Conservation (phyloP, 2,888 invertebrate genomes). For the Cremastobaeus sp. region DNA sequence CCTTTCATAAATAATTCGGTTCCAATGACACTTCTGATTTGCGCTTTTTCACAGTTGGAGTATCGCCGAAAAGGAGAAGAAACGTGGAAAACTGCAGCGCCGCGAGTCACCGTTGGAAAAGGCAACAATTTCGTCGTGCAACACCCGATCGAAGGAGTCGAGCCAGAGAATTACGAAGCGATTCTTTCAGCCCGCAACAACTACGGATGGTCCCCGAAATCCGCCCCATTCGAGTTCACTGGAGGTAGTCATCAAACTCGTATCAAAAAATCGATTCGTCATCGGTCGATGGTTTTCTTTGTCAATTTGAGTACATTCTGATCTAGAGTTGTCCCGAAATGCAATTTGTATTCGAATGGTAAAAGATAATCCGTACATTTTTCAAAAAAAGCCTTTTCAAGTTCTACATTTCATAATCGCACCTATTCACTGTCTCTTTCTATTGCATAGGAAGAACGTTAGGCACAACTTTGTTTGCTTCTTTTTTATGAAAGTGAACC, state of each 20-base stretch:
- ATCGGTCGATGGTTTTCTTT: constrained; percentile 7
- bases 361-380: too few species aligned
- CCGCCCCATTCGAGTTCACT: constrained; percentile 64
- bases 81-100: constrained; percentile 64
- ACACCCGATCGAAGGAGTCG: constrained; percentile 65
- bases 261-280: constrained; percentile 28
- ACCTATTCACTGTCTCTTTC: too few species aligned
- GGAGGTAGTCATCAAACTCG: constrained; percentile 64
- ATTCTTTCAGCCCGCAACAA: constrained; percentile 68
- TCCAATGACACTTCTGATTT: constrained; percentile 4
- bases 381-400: too few species aligned
- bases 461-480: too few species aligned
- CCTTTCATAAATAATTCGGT: constrained; percentile 9
- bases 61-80: constrained; percentile 67
- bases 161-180: constrained; percentile 70
- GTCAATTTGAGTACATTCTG: background rate
- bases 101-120: constrained; percentile 66
- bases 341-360: too few species aligned
- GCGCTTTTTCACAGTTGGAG: constrained; percentile 64
- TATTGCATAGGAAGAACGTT: too few species aligned
- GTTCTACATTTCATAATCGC: too few species aligned
- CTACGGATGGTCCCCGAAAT: constrained; percentile 71
- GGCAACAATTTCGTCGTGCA: constrained; percentile 67
- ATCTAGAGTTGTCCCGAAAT: too few species aligned
- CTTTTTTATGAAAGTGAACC: too few species aligned